phyloP scores from a whole-genome alignment of 2,797 vertebrate genomes.

The Hippocampus kuda region DNA sequence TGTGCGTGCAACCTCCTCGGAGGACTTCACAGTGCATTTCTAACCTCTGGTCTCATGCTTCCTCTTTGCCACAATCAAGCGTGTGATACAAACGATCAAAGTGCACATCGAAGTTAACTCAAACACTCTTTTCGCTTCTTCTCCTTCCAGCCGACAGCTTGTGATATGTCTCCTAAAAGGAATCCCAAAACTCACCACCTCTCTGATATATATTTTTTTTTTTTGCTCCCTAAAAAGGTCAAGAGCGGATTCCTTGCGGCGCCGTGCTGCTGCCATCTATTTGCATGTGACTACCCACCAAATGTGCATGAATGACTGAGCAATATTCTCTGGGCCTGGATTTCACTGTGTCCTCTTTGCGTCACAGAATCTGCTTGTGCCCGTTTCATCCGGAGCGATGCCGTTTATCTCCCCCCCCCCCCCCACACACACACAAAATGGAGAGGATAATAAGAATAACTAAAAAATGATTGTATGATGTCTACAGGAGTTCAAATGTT shows the following conservation, averaged over 20 bases:
- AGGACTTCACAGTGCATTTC: background rate
- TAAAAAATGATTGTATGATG: no score
- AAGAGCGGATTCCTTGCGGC: constrained; percentile 15
- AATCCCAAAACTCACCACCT: background rate
- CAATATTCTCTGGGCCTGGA: background rate
- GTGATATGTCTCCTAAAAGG: background rate
- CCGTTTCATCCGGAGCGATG: constrained; percentile 8
- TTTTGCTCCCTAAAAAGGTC: constrained; percentile 13
- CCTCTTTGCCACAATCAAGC: constrained; percentile 12
- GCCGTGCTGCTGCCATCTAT: constrained; percentile 11
- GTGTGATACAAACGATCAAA: background rate
- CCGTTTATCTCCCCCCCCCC: constrained; percentile 11
- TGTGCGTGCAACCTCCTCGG: constrained; percentile 2
- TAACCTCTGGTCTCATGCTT: constrained; percentile 10
- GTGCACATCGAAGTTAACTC: background rate
- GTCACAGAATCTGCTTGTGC: constrained; percentile 23
- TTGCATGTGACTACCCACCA: constrained; percentile 1
- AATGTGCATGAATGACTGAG: background rate
- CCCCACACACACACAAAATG: no score
- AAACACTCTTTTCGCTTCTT: constrained; percentile 2
- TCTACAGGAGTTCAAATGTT: no score
- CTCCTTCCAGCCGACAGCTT: background rate
- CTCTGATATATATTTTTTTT: background rate
- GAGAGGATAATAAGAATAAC: no score
- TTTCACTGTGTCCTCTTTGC: background rate